Percentiles rank a stretch among this genome's conserved stretches.
Conservation (phyloP, 2,113 vertebrate species). For the Ptilorrhoa leucosticta region DNA sequence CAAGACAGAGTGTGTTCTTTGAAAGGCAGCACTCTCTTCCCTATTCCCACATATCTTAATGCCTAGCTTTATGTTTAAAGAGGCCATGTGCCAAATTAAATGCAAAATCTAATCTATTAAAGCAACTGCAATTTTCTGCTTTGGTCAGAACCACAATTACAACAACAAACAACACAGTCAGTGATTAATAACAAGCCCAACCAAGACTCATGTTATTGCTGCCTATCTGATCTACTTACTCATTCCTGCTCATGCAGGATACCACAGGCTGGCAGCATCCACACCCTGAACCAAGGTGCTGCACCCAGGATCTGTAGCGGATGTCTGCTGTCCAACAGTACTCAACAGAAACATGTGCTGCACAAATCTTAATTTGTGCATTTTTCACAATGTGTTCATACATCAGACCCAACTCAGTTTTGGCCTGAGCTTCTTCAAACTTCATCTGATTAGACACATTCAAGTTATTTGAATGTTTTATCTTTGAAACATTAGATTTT, state of each 20-base stretch:
- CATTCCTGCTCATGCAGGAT: neutral
- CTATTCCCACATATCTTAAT: neutral
- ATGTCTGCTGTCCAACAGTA: neutral
- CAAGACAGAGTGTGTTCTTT: neutral
- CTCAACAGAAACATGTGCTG: neutral
- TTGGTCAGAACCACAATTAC: neutral
- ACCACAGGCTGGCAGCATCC: neutral
- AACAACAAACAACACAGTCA: neutral
- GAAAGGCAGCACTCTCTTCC: neutral
- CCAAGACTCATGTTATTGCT: neutral
- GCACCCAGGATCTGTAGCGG: accelerated
- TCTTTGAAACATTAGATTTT: neutral
- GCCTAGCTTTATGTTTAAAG: neutral
- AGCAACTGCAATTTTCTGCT: neutral
- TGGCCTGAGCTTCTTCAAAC: neutral
- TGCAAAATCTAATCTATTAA: constrained; percentile 7
- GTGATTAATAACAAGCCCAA: neutral
- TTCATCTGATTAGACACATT: neutral
- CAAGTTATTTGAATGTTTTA: neutral
- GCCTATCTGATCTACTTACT: neutral
- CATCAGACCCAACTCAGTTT: neutral
- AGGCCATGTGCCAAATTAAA: neutral
- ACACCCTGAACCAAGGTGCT: neutral
- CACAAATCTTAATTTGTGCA: neutral
- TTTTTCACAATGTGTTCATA: neutral